phyloP scores from a whole-genome alignment of 2,888 invertebrate species.

The Ecdyonurus torrentis region DNA sequence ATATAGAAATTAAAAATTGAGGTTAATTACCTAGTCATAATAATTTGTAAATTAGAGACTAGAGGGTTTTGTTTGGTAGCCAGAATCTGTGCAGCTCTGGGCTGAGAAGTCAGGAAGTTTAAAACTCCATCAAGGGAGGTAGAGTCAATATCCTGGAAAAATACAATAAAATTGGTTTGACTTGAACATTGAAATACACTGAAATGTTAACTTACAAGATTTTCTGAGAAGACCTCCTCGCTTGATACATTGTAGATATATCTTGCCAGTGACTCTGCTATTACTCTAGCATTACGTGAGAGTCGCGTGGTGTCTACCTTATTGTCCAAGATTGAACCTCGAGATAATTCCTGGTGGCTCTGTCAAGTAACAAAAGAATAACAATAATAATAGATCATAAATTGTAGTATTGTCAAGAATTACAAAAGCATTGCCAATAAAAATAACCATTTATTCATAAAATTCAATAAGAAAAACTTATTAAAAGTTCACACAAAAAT shows the following conservation, averaged over 20 bases:
- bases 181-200: too few species aligned
- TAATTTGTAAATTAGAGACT: slow-evolving; percentile 51
- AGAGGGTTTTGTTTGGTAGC: slow-evolving; percentile 45
- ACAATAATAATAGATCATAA: too few species aligned
- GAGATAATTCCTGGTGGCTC: slow-evolving; percentile 17
- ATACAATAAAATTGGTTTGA: too few species aligned
- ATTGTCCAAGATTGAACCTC: slow-evolving; percentile 45
- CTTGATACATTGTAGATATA: slow-evolving; percentile 55
- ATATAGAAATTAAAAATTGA: not conserved
- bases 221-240: slow-evolving; percentile 48
- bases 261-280: slow-evolving; percentile 71
- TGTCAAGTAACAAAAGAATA: too few species aligned
- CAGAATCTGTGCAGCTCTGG: slow-evolving; percentile 58
- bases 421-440: too few species aligned
- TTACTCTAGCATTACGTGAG: slow-evolving; percentile 46
- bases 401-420: too few species aligned
- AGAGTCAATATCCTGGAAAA: slow-evolving; percentile 51
- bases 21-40: slow-evolving; percentile 33
- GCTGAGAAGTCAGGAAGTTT: slow-evolving; percentile 49
- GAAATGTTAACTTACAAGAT: slow-evolving; percentile 40
- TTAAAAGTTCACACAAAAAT: not conserved
- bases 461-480: not conserved
- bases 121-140: slow-evolving; percentile 59
- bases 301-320: slow-evolving; percentile 39
- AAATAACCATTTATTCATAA: too few species aligned